These are phyloP conservation scores for Mugil cephalus DNA, from an alignment of 2,113 vertebrate species.

Conservation along the genomic window DNA sequence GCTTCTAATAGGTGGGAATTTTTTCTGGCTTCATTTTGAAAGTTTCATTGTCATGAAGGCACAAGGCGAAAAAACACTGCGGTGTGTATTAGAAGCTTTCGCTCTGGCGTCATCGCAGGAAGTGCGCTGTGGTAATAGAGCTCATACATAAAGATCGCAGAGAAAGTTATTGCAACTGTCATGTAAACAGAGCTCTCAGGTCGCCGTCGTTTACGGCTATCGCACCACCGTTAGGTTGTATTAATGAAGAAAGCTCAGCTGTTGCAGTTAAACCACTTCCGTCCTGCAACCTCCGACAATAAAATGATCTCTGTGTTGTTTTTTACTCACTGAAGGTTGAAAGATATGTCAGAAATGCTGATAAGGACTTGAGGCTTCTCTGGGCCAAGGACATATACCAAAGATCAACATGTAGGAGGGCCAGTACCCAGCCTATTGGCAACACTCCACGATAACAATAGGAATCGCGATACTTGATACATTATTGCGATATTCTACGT, in stretches of 20 bases:
- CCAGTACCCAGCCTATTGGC: too few relatives aligned
- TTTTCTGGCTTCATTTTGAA: not conserved
- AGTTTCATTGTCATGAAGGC: not conserved
- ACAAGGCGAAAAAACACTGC: not conserved
- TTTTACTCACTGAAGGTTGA: not conserved
- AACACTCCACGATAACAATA: too few relatives aligned
- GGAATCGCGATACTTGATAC: too few relatives aligned
- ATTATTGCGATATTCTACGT: too few relatives aligned
- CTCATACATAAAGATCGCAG: not conserved
- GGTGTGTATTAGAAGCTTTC: not conserved
- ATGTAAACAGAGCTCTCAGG: not conserved
- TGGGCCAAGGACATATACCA: too few relatives aligned
- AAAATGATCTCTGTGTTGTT: not conserved
- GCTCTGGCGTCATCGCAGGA: too few relatives aligned
- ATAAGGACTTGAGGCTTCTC: too few relatives aligned
- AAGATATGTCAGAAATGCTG: constrained; percentile 18
- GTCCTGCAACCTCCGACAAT: too few relatives aligned
- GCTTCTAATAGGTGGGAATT: constrained; percentile 34
- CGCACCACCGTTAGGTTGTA: not conserved
- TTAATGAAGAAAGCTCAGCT: not conserved
- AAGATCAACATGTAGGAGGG: not conserved
- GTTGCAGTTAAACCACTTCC: not conserved
- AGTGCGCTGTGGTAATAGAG: not conserved
- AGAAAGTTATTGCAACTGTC: not conserved
- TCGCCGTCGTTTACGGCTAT: constrained; percentile 4